A percentile compares a stretch with the other conserved stretches of the same genome.
Conservation (phyloP, 2,113 vertebrate genomes). For the Microcebus jonahi region DNA sequence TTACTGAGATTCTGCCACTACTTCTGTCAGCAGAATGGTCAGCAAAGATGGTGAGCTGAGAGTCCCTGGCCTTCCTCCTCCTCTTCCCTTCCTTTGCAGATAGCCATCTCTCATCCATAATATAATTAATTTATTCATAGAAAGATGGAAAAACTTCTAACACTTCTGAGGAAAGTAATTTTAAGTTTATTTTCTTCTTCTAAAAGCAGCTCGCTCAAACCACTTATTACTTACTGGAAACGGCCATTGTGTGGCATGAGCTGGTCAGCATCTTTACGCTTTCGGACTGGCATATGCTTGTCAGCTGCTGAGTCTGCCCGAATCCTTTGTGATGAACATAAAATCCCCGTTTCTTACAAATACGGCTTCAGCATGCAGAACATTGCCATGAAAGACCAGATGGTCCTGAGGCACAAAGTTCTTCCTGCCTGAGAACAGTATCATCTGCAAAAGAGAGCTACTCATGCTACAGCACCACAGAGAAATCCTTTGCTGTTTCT, state of each 20-base stretch:
- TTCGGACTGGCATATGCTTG: background rate
- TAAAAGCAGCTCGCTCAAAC: background rate
- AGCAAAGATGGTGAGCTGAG: background rate
- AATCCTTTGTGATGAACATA: constrained; percentile 2
- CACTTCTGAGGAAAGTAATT: background rate
- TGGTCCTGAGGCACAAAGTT: constrained; percentile 59
- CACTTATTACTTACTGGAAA: background rate
- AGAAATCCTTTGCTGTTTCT: constrained; percentile 30
- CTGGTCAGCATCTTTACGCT: background rate
- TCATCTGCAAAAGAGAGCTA: constrained; percentile 52
- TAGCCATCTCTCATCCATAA: background rate
- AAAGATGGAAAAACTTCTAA: background rate
- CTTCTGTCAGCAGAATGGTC: background rate
- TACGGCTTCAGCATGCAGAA: constrained; percentile 18
- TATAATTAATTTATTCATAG: background rate
- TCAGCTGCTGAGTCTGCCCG: background rate
- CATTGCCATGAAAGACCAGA: constrained; percentile 53
- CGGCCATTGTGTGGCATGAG: background rate
- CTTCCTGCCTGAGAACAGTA: constrained; percentile 63
- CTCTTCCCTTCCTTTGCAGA: background rate
- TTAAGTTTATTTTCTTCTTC: background rate
- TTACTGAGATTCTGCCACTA: background rate
- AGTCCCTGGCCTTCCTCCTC: background rate
- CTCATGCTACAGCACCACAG: background rate
- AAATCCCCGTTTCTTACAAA: constrained; percentile 55